Evolutionary conservation across 2,888 invertebrate genomes (phyloP).

Genomic region (Lathronympha strigana): DNA sequence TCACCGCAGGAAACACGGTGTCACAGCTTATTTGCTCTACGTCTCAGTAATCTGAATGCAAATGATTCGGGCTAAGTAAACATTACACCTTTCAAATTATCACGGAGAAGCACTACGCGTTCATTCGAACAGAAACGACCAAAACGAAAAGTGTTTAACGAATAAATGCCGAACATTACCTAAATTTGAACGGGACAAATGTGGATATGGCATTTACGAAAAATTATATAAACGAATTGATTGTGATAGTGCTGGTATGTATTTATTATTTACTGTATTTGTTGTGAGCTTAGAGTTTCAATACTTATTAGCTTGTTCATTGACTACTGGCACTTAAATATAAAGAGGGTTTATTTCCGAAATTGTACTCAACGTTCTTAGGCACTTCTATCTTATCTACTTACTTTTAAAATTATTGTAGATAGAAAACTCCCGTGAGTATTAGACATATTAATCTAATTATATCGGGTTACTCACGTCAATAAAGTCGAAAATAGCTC

Average conservation of each 20-base stretch:
- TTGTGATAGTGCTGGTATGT: conserved; percentile 63
- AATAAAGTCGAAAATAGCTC: too few relatives aligned
- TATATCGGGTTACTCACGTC: too few relatives aligned
- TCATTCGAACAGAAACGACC: conserved; percentile 65
- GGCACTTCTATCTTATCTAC: too few relatives aligned
- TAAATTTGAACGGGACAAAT: conserved; percentile 48
- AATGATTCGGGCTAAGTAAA: conserved; percentile 64
- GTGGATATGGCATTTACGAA: conserved; percentile 64
- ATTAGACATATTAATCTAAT: too few relatives aligned
- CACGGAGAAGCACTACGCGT: conserved; percentile 52
- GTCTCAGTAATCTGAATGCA: conserved; percentile 73
- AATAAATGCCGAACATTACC: conserved; percentile 52
- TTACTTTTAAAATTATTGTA: too few relatives aligned
- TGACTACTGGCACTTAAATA: too few relatives aligned
- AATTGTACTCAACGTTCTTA: too few relatives aligned
- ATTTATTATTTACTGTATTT: not conserved
- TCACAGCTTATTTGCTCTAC: conserved; percentile 74
- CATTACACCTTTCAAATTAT: conserved; percentile 65
- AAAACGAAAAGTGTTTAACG: conserved; percentile 64
- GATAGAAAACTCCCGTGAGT: too few relatives aligned
- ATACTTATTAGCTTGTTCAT: too few relatives aligned
- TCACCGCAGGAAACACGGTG: conserved; percentile 72
- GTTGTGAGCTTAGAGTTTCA: not conserved
- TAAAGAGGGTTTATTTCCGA: too few relatives aligned
- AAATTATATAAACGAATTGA: conserved; percentile 57